These are phyloP conservation scores for Andrena hattorfiana DNA, from an alignment of 2,888 invertebrate species.

Conservation along the genomic window DNA sequence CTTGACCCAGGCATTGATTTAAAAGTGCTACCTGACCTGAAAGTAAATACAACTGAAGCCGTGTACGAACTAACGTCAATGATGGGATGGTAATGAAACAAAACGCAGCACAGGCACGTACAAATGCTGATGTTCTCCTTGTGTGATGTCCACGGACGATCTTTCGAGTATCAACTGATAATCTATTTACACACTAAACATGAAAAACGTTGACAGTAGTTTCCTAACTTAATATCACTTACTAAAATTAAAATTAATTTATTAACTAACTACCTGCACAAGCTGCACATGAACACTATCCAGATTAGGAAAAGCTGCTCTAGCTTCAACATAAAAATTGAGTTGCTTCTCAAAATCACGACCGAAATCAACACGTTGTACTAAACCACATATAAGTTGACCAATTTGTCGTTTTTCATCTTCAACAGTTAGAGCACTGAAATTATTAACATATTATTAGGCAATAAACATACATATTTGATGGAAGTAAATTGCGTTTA, in stretches of 20 bases:
- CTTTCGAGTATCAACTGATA: slow-evolving; percentile 89
- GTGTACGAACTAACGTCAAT: slow-evolving; percentile 91
- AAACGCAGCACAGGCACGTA: slow-evolving; percentile 97
- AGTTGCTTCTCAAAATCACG: slow-evolving; percentile 96
- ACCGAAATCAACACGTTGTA: slow-evolving; percentile 93
- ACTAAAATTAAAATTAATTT: neutral
- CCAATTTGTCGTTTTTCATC: slow-evolving; percentile 96
- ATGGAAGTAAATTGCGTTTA: slow-evolving; percentile 83
- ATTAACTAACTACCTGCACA: slow-evolving; percentile 88
- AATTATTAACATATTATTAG: slow-evolving; percentile 67
- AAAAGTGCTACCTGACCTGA: slow-evolving; percentile 95
- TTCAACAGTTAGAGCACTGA: slow-evolving; percentile 94
- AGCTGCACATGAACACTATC: slow-evolving; percentile 94
- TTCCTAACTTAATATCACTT: neutral
- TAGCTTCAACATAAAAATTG: slow-evolving; percentile 96
- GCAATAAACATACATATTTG: neutral
- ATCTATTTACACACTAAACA: slow-evolving; percentile 91
- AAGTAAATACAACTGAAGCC: slow-evolving; percentile 94
- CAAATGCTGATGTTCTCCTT: slow-evolving; percentile 93
- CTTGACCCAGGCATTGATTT: slow-evolving; percentile 96
- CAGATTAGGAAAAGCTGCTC: slow-evolving; percentile 95
- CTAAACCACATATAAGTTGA: slow-evolving; percentile 92
- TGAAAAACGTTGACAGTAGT: slow-evolving; percentile 19
- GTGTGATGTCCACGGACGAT: slow-evolving; percentile 92
- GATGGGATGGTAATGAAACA: slow-evolving; percentile 99